These are phyloP conservation scores for Odontophorus gujanensis DNA, from an alignment of 2,113 vertebrate species.

Conservation along the genomic window DNA sequence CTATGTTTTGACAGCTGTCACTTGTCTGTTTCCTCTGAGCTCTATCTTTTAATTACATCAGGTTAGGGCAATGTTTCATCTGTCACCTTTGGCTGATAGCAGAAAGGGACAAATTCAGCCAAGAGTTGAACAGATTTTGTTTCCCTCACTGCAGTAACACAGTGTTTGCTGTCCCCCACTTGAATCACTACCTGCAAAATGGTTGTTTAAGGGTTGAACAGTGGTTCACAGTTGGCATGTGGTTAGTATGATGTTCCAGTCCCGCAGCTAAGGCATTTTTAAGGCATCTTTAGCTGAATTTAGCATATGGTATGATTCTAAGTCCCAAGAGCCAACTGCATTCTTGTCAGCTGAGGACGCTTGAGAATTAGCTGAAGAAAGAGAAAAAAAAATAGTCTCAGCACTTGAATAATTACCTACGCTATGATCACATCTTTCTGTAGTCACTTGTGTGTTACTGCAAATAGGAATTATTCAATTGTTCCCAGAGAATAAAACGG, in stretches of 20 bases:
- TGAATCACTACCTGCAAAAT: not conserved
- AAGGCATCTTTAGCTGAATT: not conserved
- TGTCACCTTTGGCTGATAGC: conserved; percentile 29
- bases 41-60: conserved; percentile 67
- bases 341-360: not conserved
- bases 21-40: not conserved
- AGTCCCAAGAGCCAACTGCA: not conserved
- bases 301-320: not conserved
- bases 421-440: not conserved
- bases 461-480: not conserved
- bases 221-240: not conserved
- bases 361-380: not conserved
- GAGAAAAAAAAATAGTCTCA: not conserved
- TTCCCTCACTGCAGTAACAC: not conserved
- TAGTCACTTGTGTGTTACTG: not conserved
- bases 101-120: conserved; percentile 25
- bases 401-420: not conserved
- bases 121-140: not conserved
- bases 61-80: conserved; percentile 44
- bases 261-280: not conserved
- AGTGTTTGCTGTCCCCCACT: not conserved
- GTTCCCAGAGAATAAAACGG: not conserved
- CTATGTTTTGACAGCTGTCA: conserved; percentile 57
- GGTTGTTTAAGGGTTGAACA: not conserved
- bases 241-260: not conserved